A percentile compares a stretch with the other conserved stretches of the same genome.
Evolutionary conservation across 2,888 invertebrate species (phyloP).

Genomic region (Apamea epomidion): DNA sequence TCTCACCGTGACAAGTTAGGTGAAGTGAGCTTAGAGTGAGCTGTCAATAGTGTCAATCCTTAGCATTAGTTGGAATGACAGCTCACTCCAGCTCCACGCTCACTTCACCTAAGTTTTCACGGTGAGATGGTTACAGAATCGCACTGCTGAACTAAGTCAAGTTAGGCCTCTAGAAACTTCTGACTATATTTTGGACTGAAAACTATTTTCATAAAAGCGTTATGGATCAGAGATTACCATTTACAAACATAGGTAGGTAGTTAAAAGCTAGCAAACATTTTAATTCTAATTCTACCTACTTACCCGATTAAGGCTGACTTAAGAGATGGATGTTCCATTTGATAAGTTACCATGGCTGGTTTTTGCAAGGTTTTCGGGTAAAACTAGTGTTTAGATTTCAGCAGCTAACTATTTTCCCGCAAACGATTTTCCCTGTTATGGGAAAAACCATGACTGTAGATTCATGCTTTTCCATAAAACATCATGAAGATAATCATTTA

Average conservation of each 20-base stretch:
- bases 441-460: background rate
- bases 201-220: background rate
- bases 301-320: background rate
- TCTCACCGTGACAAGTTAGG: too few species aligned
- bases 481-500: background rate
- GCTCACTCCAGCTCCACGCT: too few species aligned
- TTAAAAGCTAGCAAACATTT: background rate
- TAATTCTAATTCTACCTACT: background rate
- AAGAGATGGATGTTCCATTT: too few species aligned
- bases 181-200: background rate
- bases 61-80: too few species aligned
- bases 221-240: background rate
- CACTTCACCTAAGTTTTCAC: too few species aligned
- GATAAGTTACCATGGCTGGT: too few species aligned
- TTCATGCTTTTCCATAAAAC: background rate
- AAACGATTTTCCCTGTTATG: background rate
- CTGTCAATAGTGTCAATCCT: too few species aligned
- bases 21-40: too few species aligned
- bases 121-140: too few species aligned
- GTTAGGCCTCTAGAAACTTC: background rate
- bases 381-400: background rate
- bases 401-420: too few species aligned
- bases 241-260: background rate
- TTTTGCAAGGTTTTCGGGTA: background rate
- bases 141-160: background rate